Percentiles rank a stretch among this genome's conserved stretches.
phyloP scores from a whole-genome alignment of 2,113 vertebrate species.

The Heterocephalus glaber region DNA sequence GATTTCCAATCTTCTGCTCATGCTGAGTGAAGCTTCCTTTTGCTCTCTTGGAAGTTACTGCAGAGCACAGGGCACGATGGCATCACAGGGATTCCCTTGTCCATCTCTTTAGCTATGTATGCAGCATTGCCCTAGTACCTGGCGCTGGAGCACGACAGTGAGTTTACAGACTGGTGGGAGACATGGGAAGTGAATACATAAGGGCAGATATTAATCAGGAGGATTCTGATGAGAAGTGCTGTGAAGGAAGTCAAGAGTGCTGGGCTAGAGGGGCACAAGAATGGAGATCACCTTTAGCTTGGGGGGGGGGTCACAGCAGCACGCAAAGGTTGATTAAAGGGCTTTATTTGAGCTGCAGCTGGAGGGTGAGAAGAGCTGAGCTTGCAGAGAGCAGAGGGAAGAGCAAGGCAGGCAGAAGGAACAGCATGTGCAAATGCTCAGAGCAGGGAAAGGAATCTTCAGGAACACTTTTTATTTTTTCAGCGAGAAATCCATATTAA shows the following conservation, averaged over 20 bases:
- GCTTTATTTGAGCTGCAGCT: not conserved
- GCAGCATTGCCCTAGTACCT: not conserved
- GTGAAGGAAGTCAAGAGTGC: not conserved
- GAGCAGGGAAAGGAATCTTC: not conserved
- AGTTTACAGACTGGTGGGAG: not conserved
- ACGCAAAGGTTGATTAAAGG: not conserved
- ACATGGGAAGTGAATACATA: not conserved
- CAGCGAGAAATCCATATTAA: slow-evolving; percentile 3
- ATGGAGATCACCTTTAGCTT: not conserved
- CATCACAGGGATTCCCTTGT: not conserved
- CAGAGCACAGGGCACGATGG: not conserved
- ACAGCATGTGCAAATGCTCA: not conserved
- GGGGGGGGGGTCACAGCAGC: not conserved
- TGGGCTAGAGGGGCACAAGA: not conserved
- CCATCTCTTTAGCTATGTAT: not conserved
- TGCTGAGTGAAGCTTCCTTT: not conserved
- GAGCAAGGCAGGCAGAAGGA: not conserved
- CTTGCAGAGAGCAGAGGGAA: not conserved
- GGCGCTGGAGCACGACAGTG: not conserved
- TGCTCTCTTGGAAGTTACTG: slow-evolving; percentile 17
- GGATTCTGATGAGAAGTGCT: not conserved
- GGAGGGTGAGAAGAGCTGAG: not conserved
- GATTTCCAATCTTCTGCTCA: not conserved
- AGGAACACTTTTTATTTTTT: not conserved
- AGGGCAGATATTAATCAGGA: not conserved